phyloP scores from a whole-genome alignment of 2,888 invertebrate species.

The Lasius fuliginosus region DNA sequence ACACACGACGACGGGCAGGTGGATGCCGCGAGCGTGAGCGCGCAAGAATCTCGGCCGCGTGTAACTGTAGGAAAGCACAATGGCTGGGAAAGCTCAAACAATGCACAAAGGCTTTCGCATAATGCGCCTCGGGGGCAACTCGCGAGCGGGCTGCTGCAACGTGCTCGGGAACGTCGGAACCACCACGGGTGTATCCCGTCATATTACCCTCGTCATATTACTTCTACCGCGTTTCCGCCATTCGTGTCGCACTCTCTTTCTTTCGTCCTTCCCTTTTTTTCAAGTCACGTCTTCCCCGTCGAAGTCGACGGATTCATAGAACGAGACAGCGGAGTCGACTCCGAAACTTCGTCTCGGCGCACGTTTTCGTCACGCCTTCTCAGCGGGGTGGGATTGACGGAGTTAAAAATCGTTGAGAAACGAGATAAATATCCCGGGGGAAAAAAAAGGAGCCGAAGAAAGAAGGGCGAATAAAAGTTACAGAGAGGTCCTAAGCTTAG shows the following conservation, averaged over 20 bases:
- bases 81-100: slow-evolving; percentile 82
- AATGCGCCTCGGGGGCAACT: slow-evolving; percentile 79
- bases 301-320: slow-evolving; percentile 13
- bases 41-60: slow-evolving; percentile 74
- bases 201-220: slow-evolving; percentile 1
- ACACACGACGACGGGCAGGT: slow-evolving; percentile 61
- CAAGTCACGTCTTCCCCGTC: slow-evolving; percentile 27
- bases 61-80: slow-evolving; percentile 79
- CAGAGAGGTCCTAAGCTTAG: slow-evolving; percentile 11
- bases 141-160: slow-evolving; percentile 75
- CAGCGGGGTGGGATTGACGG: slow-evolving; percentile 18
- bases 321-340: slow-evolving; percentile 24
- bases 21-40: slow-evolving; percentile 67
- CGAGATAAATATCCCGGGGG: slow-evolving; percentile 20
- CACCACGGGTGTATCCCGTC: slow-evolving; percentile 32
- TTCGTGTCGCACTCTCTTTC: neutral
- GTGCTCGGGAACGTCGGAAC: slow-evolving; percentile 63
- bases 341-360: slow-evolving; percentile 52
- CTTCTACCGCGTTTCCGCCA: neutral
- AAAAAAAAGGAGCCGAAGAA: neutral
- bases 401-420: slow-evolving; percentile 37
- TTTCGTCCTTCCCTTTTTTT: neutral
- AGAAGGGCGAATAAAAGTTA: slow-evolving; percentile 21
- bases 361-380: slow-evolving; percentile 59
- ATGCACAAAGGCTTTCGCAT: slow-evolving; percentile 82